Percentiles rank a stretch among this genome's conserved stretches.
Evolutionary conservation across 2,888 invertebrate species (phyloP).

Genomic region (Vandiemenella viatica): DNA sequence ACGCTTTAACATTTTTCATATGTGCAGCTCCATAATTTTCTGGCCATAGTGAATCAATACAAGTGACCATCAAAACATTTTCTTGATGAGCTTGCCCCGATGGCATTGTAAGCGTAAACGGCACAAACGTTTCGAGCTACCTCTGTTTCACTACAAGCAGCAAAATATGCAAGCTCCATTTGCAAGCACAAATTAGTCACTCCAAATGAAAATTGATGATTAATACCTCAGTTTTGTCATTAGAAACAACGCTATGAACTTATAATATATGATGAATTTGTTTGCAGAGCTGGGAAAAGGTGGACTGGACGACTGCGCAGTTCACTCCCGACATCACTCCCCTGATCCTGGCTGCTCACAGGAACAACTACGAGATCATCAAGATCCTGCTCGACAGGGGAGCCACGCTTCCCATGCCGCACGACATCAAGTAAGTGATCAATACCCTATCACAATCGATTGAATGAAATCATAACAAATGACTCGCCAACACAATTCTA

Average conservation of each 20-base stretch:
- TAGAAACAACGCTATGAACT: too few species aligned
- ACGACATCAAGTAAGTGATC: constrained; percentile 52
- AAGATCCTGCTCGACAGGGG: constrained; percentile 86
- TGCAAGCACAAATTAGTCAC: background rate
- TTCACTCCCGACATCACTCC: constrained; percentile 92
- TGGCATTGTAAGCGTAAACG: too few species aligned
- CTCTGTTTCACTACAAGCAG: too few species aligned
- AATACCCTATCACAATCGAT: background rate
- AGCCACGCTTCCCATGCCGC: constrained; percentile 79
- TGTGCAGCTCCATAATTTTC: too few species aligned
- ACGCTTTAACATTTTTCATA: too few species aligned
- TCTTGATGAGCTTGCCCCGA: too few species aligned
- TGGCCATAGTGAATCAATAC: too few species aligned
- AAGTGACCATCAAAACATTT: too few species aligned
- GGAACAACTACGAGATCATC: constrained; percentile 90
- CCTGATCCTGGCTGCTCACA: constrained; percentile 79
- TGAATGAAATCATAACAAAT: background rate
- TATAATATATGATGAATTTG: too few species aligned
- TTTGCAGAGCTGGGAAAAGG: constrained; percentile 71
- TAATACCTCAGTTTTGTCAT: background rate
- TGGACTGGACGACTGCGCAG: constrained; percentile 63
- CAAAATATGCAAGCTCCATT: too few species aligned
- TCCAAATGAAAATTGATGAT: background rate
- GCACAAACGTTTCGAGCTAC: too few species aligned
- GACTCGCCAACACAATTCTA: too few species aligned